These are phyloP conservation scores for Agriopis leucophaearia DNA, from an alignment of 2,888 invertebrate species.

Conservation along the genomic window DNA sequence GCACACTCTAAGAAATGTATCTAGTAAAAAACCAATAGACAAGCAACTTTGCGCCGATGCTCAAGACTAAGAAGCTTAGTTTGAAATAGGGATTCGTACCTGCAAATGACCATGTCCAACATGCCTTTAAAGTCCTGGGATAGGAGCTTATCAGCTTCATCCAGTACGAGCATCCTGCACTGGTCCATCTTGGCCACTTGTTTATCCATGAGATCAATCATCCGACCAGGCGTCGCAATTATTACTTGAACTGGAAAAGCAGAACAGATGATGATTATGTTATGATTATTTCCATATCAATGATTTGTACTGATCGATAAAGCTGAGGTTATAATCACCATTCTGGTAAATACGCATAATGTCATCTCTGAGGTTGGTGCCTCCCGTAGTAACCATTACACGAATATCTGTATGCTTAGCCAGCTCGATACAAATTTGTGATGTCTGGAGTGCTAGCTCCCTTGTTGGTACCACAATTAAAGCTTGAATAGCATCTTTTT, in stretches of 20 bases:
- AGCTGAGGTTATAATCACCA: conserved; percentile 85
- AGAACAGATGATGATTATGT: conserved; percentile 1
- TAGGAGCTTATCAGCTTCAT: conserved; percentile 99
- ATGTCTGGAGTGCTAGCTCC: conserved; percentile 99
- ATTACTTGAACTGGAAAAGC: conserved; percentile 95
- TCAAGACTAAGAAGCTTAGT: no score
- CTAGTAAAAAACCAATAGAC: no score
- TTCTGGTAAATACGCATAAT: conserved; percentile 99
- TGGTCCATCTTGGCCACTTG: conserved; percentile 97
- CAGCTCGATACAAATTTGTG: conserved; percentile 99
- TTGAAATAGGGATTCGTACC: no score
- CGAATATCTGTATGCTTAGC: conserved; percentile 98
- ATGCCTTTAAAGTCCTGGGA: conserved; percentile 99
- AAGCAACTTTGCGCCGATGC: no score
- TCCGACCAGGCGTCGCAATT: conserved; percentile 99
- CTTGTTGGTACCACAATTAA: conserved; percentile 99
- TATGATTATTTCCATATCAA: background rate
- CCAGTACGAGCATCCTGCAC: conserved; percentile 98
- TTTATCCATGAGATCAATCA: conserved; percentile 99
- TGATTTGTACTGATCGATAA: background rate
- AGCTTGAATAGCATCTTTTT: conserved; percentile 98
- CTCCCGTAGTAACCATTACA: conserved; percentile 99
- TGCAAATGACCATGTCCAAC: conserved; percentile 97
- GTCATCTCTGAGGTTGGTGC: conserved; percentile 98
- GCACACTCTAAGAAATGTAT: no score